phyloP scores from a whole-genome alignment of 23 tunicate species.

The Styela clava region DNA sequence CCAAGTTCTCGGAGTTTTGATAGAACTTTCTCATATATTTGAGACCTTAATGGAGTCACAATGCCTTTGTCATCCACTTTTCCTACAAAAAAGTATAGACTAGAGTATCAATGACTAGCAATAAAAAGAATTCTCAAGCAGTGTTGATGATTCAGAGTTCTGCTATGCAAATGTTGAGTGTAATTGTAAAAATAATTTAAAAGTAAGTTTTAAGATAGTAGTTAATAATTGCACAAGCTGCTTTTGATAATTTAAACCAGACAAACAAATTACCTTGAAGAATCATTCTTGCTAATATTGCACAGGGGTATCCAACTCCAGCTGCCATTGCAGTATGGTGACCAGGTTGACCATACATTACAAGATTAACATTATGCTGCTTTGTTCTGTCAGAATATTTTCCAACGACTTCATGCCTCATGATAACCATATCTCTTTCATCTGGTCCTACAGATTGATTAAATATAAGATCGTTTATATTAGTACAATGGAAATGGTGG shows the following conservation, averaged over 20 bases:
- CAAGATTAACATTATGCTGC: constrained; percentile 71
- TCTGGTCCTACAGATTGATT: constrained; percentile 38
- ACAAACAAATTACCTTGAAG: constrained; percentile 74
- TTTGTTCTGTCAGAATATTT: constrained; percentile 37
- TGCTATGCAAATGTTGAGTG: too few relatives aligned
- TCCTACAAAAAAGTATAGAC: constrained; percentile 29
- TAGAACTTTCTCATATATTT: constrained; percentile 66
- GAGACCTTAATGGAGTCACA: constrained; percentile 72
- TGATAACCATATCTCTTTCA: constrained; percentile 83
- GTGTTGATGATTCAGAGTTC: too few relatives aligned
- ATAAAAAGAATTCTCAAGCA: too few relatives aligned
- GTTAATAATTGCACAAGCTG: too few relatives aligned
- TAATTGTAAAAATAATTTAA: not conserved
- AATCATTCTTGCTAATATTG: constrained; percentile 83
- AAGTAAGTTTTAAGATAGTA: not conserved
- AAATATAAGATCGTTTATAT: not conserved
- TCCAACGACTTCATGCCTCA: constrained; percentile 91
- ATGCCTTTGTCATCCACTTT: constrained; percentile 82
- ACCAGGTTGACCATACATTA: constrained; percentile 74
- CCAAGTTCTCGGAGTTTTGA: constrained; percentile 81
- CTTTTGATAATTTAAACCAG: not conserved
- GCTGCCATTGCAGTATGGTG: constrained; percentile 94
- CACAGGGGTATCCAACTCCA: constrained; percentile 96
- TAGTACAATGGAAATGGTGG: too few relatives aligned
- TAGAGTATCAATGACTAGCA: too few relatives aligned